phyloP scores from a whole-genome alignment of 1,140 invertebrate genomes.

The Drosophila athabasca region DNA sequence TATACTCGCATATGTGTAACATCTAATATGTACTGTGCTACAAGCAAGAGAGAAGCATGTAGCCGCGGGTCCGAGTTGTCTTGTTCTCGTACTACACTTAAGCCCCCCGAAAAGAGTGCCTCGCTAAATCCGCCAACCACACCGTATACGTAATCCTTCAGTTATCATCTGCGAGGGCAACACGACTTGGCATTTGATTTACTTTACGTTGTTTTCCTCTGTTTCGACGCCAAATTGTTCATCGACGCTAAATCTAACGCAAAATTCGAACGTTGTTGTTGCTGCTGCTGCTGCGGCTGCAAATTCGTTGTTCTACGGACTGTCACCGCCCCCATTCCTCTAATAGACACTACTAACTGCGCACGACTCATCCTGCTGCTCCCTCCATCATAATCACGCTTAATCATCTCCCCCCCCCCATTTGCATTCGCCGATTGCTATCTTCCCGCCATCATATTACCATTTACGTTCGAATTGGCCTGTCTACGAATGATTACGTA shows the following conservation, averaged over 20 bases:
- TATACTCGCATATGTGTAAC: conserved; percentile 26
- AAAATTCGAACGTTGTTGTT: conserved; percentile 72
- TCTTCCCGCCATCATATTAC: conserved; percentile 44
- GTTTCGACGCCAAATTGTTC: conserved; percentile 44
- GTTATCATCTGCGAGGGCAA: no score
- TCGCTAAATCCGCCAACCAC: conserved; percentile 6
- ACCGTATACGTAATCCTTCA: conserved; percentile 10
- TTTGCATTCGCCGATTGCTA: conserved; percentile 11
- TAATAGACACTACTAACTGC: conserved; percentile 9
- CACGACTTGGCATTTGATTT: no score
- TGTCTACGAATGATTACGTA: conserved; percentile 61
- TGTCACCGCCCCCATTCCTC: conserved; percentile 7
- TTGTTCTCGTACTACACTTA: no score
- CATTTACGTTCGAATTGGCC: conserved; percentile 69
- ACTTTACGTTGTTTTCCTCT: conserved; percentile 3
- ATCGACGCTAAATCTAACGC: conserved; percentile 47
- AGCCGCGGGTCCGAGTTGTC: no score
- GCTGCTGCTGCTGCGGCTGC: conserved; percentile 64
- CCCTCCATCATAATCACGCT: conserved; percentile 20
- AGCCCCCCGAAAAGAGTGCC: conserved; percentile 7
- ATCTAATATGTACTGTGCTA: no score
- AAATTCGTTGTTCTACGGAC: conserved; percentile 30
- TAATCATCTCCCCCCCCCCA: conserved; percentile 11
- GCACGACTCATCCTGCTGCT: conserved; percentile 18
- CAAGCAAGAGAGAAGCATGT: no score